Evolutionary conservation across 2,888 invertebrate genomes (phyloP), one percentile per base, ranked within the genome.

Genomic region (Deilephila porcellus): DNA sequence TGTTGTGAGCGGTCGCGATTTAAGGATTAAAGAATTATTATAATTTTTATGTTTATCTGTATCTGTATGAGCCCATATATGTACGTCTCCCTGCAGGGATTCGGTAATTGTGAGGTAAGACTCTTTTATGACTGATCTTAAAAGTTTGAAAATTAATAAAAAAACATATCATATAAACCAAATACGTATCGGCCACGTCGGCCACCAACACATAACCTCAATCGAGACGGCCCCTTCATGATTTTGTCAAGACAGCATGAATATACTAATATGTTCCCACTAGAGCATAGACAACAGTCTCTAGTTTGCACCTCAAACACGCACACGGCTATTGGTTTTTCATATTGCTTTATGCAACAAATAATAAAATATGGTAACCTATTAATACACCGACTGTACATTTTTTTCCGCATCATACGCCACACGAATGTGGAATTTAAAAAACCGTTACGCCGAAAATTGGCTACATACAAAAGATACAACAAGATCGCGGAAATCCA

Each of bases 281-380:
- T 17, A 53, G 2, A 53, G 7, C 2, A 45, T 45, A 45, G 45
- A 6, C 37, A 32, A 70, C 63, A 71, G 77, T 76, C 81, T 79
- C 67, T 77, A 17, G 75, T 76, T 84, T 78, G 74, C 29, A 76
- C 75, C 76, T 70, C 34, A 4, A 64, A 19, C 76, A 76, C 74
- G 76, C 76, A 81, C 71, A 82, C 80, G 80, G 80, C 81, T 80
- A 82, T 82, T 85, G 85, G 83, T 82, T 85, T 82, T 78, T 32
- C 82, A 80, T 83, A 82, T 84, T 83, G 81, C 82, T 81, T 79
- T 82, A 78, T 83, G 81, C 81, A 83, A 81, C 78, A 82, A 85
- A 85, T 86, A 85, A 86, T 85, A 84, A 85, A 84, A 86, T 84
- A 85, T 63, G 52, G 34, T 25, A 67, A 52, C 63, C 80, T 81